Evolutionary conservation across 2,888 invertebrate genomes (phyloP).

Genomic region (Didymodactylos carnosus): DNA sequence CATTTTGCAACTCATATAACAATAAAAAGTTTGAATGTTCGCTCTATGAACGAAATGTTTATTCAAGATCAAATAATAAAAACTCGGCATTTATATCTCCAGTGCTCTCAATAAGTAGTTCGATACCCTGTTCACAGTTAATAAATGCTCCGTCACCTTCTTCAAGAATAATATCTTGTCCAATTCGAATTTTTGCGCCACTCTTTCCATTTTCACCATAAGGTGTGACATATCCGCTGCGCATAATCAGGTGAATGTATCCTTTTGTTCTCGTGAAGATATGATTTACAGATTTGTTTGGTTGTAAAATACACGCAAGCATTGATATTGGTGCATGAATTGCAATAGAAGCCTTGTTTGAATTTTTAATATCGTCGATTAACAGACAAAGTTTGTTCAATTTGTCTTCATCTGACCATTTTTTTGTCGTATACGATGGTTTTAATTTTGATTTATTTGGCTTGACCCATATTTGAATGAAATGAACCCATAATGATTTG

Average conservation of each 20-base stretch:
- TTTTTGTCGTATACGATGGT: neutral
- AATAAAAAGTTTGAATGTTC: too few species aligned
- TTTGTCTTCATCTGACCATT: neutral
- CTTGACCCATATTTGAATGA: neutral
- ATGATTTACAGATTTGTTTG: neutral
- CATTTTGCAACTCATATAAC: too few species aligned
- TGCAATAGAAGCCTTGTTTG: neutral
- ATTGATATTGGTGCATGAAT: neutral
- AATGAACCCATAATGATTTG: neutral
- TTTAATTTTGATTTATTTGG: neutral
- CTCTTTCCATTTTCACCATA: too few species aligned
- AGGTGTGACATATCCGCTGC: neutral
- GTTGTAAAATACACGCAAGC: neutral
- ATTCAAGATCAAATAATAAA: neutral
- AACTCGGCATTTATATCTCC: neutral
- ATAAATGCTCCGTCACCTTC: neutral
- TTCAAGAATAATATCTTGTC: neutral
- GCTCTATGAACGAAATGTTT: too few species aligned
- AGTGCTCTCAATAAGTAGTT: neutral
- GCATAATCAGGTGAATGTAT: neutral
- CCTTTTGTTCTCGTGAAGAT: neutral
- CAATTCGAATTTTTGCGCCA: neutral
- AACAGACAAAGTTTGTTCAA: neutral
- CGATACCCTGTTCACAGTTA: neutral
- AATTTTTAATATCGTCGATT: neutral